Conservation (phyloP, 2,888 invertebrate genomes). For the Leptogaster cylindrica region DNA sequence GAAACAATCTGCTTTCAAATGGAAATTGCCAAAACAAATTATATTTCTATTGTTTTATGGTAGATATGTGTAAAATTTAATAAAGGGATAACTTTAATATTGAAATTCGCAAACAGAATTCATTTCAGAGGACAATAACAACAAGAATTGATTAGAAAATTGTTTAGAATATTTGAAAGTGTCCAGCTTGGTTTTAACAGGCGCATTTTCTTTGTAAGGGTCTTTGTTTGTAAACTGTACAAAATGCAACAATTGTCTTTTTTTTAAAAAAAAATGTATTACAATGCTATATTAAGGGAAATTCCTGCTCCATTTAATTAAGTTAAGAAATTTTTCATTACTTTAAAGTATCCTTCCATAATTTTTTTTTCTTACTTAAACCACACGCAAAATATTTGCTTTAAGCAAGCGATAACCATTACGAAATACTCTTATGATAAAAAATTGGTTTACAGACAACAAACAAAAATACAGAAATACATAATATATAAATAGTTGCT, state of each 20-base stretch:
- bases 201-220: constrained; percentile 24
- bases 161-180: neutral
- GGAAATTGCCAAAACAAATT: too few species aligned
- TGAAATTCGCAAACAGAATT: constrained; percentile 20
- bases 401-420: constrained; percentile 33
- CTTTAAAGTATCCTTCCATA: constrained; percentile 20
- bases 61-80: too few species aligned
- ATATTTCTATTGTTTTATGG: too few species aligned
- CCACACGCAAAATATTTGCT: constrained; percentile 21
- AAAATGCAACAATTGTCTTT: constrained; percentile 38
- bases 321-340: constrained; percentile 29
- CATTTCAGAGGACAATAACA: constrained; percentile 13
- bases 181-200: constrained; percentile 13
- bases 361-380: constrained; percentile 16
- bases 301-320: constrained; percentile 20
- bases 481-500: constrained; percentile 31
- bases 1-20: too few species aligned
- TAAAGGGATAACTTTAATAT: constrained; percentile 8
- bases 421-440: constrained; percentile 11
- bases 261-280: constrained; percentile 27
- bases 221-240: constrained; percentile 30
- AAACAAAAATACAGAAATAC: constrained; percentile 2
- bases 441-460: constrained; percentile 19
- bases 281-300: constrained; percentile 30
- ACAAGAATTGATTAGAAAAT: neutral